A percentile compares a stretch with the other conserved stretches of the same genome.
Evolutionary conservation across 2,888 invertebrate genomes (phyloP).

Genomic region (Lasius platythorax): DNA sequence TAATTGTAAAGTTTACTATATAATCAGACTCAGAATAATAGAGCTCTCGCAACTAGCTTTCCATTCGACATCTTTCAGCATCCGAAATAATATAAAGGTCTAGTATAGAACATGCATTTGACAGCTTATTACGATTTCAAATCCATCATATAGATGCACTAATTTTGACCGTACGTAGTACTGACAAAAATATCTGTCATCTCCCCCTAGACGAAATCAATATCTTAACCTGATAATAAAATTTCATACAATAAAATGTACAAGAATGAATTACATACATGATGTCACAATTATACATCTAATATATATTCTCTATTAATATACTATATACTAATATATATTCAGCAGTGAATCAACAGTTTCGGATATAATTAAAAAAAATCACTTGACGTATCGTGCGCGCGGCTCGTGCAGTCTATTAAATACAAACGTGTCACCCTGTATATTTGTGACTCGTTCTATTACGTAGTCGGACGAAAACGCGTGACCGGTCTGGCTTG

Average conservation of each 20-base stretch:
- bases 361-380: conserved; percentile 8
- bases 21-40: background rate
- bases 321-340: background rate
- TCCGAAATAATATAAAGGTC: background rate
- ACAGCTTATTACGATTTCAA: background rate
- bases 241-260: background rate
- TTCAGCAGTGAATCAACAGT: background rate
- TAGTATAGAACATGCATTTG: background rate
- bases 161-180: background rate
- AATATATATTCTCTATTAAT: background rate
- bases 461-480: conserved; percentile 76
- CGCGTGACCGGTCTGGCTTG: conserved; percentile 80
- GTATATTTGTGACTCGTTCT: conserved; percentile 68
- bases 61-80: background rate
- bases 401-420: conserved; percentile 12
- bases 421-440: conserved; percentile 51
- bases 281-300: background rate
- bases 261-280: background rate
- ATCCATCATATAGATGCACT: background rate
- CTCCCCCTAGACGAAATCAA: background rate
- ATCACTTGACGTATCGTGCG: conserved; percentile 3
- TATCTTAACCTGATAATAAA: conserved; percentile 9
- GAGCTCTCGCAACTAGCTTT: background rate
- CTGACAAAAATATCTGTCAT: background rate
- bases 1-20: background rate